These are phyloP conservation scores for Agapornis canus DNA, from an alignment of 2,797 vertebrate species.

Conservation along the genomic window DNA sequence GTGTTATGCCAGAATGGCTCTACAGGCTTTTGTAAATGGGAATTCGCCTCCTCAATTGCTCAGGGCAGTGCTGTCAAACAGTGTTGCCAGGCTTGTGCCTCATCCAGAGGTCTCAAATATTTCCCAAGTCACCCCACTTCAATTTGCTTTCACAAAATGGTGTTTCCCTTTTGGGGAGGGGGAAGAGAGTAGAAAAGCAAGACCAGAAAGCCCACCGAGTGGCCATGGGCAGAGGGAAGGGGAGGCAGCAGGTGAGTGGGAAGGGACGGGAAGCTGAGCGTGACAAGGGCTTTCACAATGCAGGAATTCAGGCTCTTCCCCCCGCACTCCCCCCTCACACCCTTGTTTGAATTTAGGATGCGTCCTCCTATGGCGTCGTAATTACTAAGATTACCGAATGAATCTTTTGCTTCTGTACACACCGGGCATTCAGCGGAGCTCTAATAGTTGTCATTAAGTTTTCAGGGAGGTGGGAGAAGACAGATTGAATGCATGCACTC, in stretches of 20 bases:
- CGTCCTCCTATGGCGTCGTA: conserved; percentile 62
- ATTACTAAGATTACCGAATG: conserved; percentile 81
- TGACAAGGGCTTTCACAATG: not conserved
- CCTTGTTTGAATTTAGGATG: conserved; percentile 63
- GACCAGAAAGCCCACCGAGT: not conserved
- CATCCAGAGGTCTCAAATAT: not conserved
- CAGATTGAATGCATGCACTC: conserved; percentile 77
- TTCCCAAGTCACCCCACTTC: not conserved
- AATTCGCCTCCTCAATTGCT: conserved; percentile 40
- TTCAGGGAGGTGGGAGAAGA: conserved; percentile 79
- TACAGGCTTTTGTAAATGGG: conserved; percentile 32
- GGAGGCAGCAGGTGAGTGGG: not conserved
- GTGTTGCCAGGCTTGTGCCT: not conserved
- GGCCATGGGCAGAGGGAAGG: not conserved
- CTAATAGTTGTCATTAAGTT: conserved; percentile 87
- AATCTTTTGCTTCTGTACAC: conserved; percentile 81
- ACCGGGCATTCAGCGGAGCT: conserved; percentile 79
- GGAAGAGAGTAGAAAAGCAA: fast-evolving
- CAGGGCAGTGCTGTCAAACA: conserved; percentile 29
- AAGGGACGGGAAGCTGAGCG: not conserved
- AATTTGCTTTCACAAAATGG: not conserved
- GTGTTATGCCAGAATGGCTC: conserved; percentile 48
- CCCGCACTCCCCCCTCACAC: conserved; percentile 23
- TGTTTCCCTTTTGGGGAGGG: not conserved
- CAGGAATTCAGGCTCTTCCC: conserved; percentile 46